phyloP scores from a whole-genome alignment of 2,797 vertebrate genomes.

The Micropoecilia bifurca region DNA sequence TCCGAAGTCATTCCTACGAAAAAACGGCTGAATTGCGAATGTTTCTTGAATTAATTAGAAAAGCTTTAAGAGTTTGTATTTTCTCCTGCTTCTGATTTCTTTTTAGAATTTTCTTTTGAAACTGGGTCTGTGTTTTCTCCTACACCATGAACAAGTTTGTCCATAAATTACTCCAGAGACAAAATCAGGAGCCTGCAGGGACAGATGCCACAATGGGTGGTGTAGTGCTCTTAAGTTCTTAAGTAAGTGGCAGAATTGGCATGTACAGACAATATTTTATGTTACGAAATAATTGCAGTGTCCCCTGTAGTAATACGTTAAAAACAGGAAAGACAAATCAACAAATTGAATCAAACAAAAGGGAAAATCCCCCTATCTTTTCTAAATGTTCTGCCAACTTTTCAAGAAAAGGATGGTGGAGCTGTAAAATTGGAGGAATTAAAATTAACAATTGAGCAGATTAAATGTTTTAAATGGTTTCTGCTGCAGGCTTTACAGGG shows the following conservation, averaged over 20 bases:
- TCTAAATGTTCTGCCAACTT: neutral
- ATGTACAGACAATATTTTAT: constrained; percentile 65
- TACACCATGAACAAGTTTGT: neutral
- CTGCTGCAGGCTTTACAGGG: neutral
- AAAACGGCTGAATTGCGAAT: neutral
- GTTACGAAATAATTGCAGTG: constrained; percentile 40
- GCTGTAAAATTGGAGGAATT: neutral
- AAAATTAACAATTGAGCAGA: too few species aligned
- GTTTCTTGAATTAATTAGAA: neutral
- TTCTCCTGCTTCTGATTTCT: neutral
- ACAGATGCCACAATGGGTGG: constrained; percentile 15
- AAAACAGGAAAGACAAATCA: constrained; percentile 10
- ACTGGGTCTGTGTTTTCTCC: neutral
- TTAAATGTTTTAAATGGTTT: neutral
- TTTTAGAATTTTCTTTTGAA: neutral
- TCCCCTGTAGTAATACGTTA: constrained; percentile 46
- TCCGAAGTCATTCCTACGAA: neutral
- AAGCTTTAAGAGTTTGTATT: neutral
- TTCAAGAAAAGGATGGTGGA: neutral
- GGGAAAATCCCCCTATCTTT: neutral
- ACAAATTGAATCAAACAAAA: neutral
- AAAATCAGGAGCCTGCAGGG: constrained; percentile 14
- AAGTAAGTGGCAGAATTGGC: constrained; percentile 64
- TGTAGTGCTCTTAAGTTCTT: constrained; percentile 64
- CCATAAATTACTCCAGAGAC: neutral